These are phyloP conservation scores for Rhinoraja longicauda DNA, from an alignment of 2,797 vertebrate genomes.

Conservation along the genomic window DNA sequence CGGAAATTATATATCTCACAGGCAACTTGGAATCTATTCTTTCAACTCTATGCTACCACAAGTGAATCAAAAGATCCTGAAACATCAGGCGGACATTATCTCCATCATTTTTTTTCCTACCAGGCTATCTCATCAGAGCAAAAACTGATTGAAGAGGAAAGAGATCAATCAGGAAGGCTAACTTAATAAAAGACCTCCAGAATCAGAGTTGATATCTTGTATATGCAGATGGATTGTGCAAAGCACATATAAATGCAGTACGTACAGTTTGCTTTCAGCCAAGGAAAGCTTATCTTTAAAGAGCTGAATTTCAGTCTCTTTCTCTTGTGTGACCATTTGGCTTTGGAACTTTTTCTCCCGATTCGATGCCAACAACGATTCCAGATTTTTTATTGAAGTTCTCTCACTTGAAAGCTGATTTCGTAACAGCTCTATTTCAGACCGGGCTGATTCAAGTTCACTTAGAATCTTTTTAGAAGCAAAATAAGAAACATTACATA, in stretches of 20 bases:
- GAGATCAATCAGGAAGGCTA: background rate
- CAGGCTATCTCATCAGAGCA: background rate
- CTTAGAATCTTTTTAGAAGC: constrained; percentile 55
- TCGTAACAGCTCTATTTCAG: constrained; percentile 61
- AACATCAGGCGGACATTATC: background rate
- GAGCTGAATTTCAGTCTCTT: constrained; percentile 62
- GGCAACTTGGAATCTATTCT: background rate
- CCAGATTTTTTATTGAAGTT: constrained; percentile 59
- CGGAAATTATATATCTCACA: background rate
- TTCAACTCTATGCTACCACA: background rate
- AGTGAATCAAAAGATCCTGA: background rate
- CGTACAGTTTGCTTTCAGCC: constrained; percentile 63
- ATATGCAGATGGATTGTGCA: background rate
- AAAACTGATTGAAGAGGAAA: background rate
- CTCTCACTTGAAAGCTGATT: constrained; percentile 66
- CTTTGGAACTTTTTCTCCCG: constrained; percentile 59
- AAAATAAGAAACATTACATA: background rate
- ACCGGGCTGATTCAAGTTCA: constrained; percentile 56
- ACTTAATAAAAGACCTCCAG: background rate
- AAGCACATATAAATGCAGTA: constrained; percentile 39
- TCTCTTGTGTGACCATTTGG: constrained; percentile 60
- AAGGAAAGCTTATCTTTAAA: constrained; percentile 63
- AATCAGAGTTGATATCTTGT: background rate
- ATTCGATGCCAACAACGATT: constrained; percentile 56
- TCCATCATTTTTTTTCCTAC: background rate